Conservation (phyloP, 2,888 invertebrate species). For the Melitaea athalia region DNA sequence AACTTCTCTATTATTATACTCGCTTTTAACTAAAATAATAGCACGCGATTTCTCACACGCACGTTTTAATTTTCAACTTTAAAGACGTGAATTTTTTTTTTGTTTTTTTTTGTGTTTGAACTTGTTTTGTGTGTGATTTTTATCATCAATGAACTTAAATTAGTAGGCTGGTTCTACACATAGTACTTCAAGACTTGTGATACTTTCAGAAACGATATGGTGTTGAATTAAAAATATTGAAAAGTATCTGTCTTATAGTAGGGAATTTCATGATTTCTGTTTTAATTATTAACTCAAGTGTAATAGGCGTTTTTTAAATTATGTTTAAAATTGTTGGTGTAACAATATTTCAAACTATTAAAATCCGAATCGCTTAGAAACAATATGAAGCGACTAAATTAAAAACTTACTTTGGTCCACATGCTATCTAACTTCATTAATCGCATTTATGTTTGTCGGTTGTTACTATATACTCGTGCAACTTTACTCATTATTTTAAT, state of each 20-base stretch:
- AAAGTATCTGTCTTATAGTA: no score
- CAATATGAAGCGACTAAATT: constrained; percentile 27
- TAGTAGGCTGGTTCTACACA: no score
- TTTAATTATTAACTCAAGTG: no score
- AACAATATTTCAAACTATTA: not conserved
- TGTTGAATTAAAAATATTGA: no score
- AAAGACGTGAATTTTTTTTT: not conserved
- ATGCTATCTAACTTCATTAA: constrained; percentile 41
- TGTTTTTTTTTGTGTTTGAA: not conserved
- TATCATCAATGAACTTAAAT: no score
- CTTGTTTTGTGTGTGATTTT: not conserved
- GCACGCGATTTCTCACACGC: constrained; percentile 34
- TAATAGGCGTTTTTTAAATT: no score
- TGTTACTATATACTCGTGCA: constrained; percentile 30
- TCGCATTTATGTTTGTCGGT: constrained; percentile 38
- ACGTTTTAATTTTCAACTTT: constrained; percentile 20
- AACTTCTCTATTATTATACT: constrained; percentile 33
- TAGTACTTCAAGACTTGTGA: no score
- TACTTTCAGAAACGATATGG: no score
- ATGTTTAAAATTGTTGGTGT: not conserved
- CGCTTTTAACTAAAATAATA: constrained; percentile 11
- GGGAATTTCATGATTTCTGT: no score
- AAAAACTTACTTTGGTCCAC: constrained; percentile 36
- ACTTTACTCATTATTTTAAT: constrained; percentile 30
- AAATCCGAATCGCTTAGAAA: not conserved